Evolutionary conservation across 1,140 invertebrate genomes (phyloP).

Genomic region (Liolophura sinensis): DNA sequence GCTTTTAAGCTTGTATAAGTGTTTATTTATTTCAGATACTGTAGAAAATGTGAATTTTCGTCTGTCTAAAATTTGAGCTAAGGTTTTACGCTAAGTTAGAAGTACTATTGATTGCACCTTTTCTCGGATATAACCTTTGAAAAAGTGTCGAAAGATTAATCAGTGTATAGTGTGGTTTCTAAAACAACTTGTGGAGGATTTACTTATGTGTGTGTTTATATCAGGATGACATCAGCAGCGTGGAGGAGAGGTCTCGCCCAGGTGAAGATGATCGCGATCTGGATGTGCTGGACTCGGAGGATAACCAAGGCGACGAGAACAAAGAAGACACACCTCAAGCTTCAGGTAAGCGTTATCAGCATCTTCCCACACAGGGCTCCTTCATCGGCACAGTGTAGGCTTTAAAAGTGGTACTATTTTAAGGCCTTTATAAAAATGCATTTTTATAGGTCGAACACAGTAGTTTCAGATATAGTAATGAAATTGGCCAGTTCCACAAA

Average conservation of each 20-base stretch:
- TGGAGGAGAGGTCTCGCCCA: constrained; percentile 24
- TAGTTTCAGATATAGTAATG: no score
- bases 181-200: no score
- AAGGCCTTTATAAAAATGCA: no score
- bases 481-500: no score
- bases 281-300: constrained; percentile 25
- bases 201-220: constrained; percentile 5
- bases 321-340: constrained; percentile 38
- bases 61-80: neutral
- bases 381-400: no score
- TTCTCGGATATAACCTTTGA: neutral
- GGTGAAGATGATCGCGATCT: constrained; percentile 21
- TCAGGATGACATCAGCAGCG: constrained; percentile 47
- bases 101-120: no score
- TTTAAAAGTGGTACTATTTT: no score
- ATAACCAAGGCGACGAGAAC: constrained; percentile 14
- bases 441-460: no score
- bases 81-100: neutral
- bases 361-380: no score
- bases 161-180: neutral
- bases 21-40: no score
- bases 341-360: constrained; percentile 24
- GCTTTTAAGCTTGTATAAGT: no score
- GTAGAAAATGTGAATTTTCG: no score
- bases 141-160: neutral